Conservation (phyloP, 2,113 vertebrate genomes). For the Crotophaga sulcirostris region DNA sequence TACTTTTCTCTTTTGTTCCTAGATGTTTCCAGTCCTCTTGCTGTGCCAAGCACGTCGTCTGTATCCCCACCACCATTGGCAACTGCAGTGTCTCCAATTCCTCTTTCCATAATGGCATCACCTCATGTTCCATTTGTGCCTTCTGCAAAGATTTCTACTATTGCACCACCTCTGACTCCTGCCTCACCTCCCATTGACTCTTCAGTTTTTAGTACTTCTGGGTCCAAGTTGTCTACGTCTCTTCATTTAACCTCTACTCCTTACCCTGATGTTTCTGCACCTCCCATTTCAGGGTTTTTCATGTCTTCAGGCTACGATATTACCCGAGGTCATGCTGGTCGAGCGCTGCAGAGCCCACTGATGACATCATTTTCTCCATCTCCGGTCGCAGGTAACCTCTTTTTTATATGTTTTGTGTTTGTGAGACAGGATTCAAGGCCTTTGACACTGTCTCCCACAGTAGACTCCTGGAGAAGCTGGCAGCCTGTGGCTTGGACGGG, state of each 20-base stretch:
- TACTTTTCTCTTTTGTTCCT: not conserved
- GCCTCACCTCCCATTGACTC: not conserved
- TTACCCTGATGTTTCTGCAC: constrained; percentile 56
- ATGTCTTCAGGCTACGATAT: constrained; percentile 86
- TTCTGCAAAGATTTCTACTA: not conserved
- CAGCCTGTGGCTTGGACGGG: too few species aligned
- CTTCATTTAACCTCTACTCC: constrained; percentile 33
- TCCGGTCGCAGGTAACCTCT: constrained; percentile 79
- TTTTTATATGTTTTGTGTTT: not conserved
- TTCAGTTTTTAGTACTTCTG: constrained; percentile 25
- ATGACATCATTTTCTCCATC: constrained; percentile 89
- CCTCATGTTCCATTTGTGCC: constrained; percentile 65
- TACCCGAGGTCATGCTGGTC: constrained; percentile 91
- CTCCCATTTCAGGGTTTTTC: constrained; percentile 83
- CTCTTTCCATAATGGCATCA: constrained; percentile 52
- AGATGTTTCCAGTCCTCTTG: constrained; percentile 69
- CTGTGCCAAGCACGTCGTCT: constrained; percentile 38
- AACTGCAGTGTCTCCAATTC: constrained; percentile 22
- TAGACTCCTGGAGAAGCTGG: too few species aligned
- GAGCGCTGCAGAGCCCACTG: constrained; percentile 91
- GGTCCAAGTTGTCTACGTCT: constrained; percentile 12
- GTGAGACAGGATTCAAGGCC: not conserved
- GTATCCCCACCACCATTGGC: constrained; percentile 59
- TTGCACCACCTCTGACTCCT: not conserved
- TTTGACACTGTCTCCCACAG: too few species aligned